phyloP scores from a whole-genome alignment of 2,797 vertebrate genomes.

The Todus mexicanus region DNA sequence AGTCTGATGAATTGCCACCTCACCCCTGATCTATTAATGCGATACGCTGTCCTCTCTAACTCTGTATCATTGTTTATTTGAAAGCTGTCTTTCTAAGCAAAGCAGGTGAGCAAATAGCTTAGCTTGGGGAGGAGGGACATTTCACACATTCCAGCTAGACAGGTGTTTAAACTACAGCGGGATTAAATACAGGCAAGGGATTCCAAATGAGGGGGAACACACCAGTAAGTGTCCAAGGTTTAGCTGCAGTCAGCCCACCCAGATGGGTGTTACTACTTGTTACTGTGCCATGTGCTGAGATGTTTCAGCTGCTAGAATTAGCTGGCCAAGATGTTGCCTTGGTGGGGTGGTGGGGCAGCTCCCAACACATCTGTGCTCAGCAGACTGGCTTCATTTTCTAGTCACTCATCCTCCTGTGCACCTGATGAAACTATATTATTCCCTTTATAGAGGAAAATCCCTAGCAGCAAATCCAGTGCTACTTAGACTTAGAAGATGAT shows the following conservation, averaged over 20 bases:
- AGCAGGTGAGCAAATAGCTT: conserved; percentile 75
- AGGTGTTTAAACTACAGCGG: conserved; percentile 79
- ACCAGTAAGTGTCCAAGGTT: neutral
- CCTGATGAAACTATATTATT: neutral
- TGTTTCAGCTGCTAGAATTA: conserved; percentile 35
- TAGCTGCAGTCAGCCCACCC: conserved; percentile 51
- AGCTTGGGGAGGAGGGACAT: conserved; percentile 63
- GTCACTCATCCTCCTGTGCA: neutral
- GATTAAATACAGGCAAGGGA: conserved; percentile 70
- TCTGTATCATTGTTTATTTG: conserved; percentile 67
- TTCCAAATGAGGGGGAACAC: conserved; percentile 23
- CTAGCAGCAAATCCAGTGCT: neutral
- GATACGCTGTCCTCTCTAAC: conserved; percentile 22
- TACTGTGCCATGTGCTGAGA: conserved; percentile 17
- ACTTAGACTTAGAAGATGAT: neutral
- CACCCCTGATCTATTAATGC: neutral
- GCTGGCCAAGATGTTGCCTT: neutral
- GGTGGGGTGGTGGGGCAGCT: neutral
- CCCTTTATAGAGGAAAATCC: neutral
- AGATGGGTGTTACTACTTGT: conserved; percentile 35
- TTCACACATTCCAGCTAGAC: conserved; percentile 78
- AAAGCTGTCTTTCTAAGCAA: conserved; percentile 64
- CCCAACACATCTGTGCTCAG: neutral
- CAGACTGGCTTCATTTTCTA: neutral
- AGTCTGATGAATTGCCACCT: neutral